phyloP scores from a whole-genome alignment of 2,888 invertebrate genomes.

The Tetranychus truncatus region DNA sequence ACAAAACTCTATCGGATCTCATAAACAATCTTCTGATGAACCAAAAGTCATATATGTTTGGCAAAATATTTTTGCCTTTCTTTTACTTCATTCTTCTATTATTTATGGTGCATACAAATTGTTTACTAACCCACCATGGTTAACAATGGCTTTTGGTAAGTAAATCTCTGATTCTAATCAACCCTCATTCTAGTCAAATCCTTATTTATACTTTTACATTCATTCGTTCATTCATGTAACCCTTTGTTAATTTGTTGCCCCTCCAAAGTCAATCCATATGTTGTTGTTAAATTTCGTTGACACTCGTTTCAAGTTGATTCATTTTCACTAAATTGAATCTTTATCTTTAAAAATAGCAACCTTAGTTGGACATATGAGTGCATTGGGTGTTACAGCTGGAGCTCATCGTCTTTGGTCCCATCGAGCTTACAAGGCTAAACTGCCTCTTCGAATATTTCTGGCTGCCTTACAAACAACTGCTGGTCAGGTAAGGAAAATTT shows the following conservation, averaged over 20 bases:
- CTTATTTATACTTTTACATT: too few relatives aligned
- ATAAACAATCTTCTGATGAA: too few relatives aligned
- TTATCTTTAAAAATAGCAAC: neutral
- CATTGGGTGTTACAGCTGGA: constrained; percentile 5
- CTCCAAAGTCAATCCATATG: too few relatives aligned
- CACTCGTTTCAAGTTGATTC: too few relatives aligned
- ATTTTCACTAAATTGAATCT: too few relatives aligned
- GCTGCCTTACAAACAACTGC: constrained; percentile 12
- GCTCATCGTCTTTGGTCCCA: constrained; percentile 21
- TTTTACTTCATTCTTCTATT: constrained; percentile 9
- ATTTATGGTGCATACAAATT: neutral
- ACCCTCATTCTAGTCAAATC: too few relatives aligned
- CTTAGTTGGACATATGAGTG: neutral
- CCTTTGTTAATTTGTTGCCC: too few relatives aligned
- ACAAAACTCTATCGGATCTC: too few relatives aligned
- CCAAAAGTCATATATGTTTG: constrained; percentile 9
- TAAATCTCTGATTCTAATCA: too few relatives aligned
- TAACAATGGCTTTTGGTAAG: constrained; percentile 2
- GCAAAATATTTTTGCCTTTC: constrained; percentile 15
- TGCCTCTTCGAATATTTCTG: constrained; percentile 14
- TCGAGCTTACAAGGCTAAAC: constrained; percentile 16
- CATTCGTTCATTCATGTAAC: too few relatives aligned
- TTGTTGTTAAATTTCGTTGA: too few relatives aligned
- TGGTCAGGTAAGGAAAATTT: neutral
- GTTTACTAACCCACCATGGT: constrained; percentile 13